Conservation (phyloP, 2,888 invertebrate species). For the Ophonus ardosiacus region DNA sequence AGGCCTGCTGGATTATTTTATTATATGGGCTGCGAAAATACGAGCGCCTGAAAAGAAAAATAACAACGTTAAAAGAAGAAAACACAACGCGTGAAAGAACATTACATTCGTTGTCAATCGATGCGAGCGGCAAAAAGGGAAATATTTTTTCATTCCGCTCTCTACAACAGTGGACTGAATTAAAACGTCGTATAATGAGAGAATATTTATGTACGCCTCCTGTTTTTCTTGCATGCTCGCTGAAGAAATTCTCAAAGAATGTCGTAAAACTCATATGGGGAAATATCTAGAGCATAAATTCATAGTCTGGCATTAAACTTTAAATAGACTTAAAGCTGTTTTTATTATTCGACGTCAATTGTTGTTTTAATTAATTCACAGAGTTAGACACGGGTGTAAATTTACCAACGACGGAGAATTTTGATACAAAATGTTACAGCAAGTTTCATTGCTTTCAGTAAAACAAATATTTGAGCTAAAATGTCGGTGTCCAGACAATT, state of each 20-base stretch:
- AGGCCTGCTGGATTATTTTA: constrained; percentile 45
- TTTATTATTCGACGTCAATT: background rate
- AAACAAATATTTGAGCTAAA: too few relatives aligned
- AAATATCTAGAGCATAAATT: constrained; percentile 11
- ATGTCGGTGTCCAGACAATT: too few relatives aligned
- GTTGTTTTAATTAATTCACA: too few relatives aligned
- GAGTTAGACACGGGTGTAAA: too few relatives aligned
- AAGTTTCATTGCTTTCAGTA: too few relatives aligned
- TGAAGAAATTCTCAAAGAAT: background rate
- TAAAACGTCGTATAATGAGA: constrained; percentile 51
- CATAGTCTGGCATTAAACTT: background rate
- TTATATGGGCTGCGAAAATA: constrained; percentile 55
- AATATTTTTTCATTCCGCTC: constrained; percentile 26
- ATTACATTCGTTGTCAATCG: constrained; percentile 54
- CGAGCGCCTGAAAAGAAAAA: constrained; percentile 47
- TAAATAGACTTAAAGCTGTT: background rate
- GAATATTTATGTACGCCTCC: constrained; percentile 53
- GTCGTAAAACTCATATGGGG: constrained; percentile 11
- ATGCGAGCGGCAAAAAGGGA: constrained; percentile 25
- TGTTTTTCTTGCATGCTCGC: constrained; percentile 6
- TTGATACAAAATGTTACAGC: too few relatives aligned
- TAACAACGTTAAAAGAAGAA: constrained; percentile 56
- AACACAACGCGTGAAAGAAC: constrained; percentile 55
- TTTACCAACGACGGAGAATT: too few relatives aligned
- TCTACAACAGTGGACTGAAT: constrained; percentile 18